Evolutionary conservation across 2,797 vertebrate species (phyloP).

Genomic region (Malurus leucopterus): DNA sequence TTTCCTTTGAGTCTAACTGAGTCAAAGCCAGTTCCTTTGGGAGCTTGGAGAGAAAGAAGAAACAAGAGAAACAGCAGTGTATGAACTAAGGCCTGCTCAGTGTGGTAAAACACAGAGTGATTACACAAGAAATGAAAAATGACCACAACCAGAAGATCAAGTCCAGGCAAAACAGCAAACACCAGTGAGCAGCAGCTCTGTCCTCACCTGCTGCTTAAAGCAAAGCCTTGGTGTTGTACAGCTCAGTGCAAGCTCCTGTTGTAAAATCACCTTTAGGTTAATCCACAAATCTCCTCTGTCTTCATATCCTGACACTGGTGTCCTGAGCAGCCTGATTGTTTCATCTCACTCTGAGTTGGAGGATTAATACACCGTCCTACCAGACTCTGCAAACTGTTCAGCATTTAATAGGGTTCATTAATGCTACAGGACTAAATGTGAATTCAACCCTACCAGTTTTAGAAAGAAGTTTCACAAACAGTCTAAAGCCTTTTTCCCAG

Average conservation of each 20-base stretch:
- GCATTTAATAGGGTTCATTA: neutral
- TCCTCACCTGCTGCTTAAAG: neutral
- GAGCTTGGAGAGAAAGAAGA: neutral
- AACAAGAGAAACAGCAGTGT: neutral
- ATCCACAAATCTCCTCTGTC: neutral
- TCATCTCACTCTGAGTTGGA: neutral
- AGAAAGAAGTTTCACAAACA: neutral
- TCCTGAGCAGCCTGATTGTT: neutral
- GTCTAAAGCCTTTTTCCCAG: neutral
- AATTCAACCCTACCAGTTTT: neutral
- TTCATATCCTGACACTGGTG: neutral
- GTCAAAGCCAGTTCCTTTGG: neutral
- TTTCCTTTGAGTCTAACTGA: constrained; percentile 2
- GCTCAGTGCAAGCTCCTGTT: neutral
- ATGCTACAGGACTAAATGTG: neutral
- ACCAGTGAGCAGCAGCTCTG: neutral
- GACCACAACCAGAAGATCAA: neutral
- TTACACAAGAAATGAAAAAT: neutral
- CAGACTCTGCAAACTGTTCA: neutral
- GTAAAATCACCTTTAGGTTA: neutral
- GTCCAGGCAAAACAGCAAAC: neutral
- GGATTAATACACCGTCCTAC: neutral
- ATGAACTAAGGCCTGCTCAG: neutral
- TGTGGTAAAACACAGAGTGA: neutral
- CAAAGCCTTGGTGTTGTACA: accelerated